phyloP scores from a whole-genome alignment of 2,888 invertebrate genomes.

The Pachliopta kotzebuea region DNA sequence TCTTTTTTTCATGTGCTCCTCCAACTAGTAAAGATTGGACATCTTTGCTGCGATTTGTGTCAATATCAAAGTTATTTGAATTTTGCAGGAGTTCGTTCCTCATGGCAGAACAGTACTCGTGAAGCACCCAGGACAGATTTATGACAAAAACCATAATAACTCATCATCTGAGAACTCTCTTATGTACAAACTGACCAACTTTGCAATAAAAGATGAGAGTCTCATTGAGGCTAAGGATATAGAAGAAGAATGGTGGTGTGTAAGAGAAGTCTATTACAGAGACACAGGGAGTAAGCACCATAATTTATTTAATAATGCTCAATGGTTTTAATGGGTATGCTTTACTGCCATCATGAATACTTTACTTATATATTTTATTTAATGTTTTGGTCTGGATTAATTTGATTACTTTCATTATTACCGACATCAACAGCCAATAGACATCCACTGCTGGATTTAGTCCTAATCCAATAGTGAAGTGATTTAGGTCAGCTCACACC shows the following conservation, averaged over 20 bases:
- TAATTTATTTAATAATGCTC: not conserved
- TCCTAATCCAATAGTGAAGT: too few relatives aligned
- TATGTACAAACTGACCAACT: constrained; percentile 87
- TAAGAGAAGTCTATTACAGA: constrained; percentile 65
- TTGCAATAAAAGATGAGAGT: constrained; percentile 86
- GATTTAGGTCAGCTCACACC: too few relatives aligned
- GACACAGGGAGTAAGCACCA: constrained; percentile 47
- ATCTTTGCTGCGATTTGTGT: too few relatives aligned
- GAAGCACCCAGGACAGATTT: constrained; percentile 87
- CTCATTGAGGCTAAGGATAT: constrained; percentile 80
- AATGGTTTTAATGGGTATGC: too few relatives aligned
- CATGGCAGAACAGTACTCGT: constrained; percentile 90
- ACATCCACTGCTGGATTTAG: too few relatives aligned
- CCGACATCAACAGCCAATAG: too few relatives aligned
- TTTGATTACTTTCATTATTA: too few relatives aligned
- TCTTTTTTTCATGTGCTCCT: too few relatives aligned
- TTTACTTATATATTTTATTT: too few relatives aligned
- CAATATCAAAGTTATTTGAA: not conserved
- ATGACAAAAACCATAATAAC: constrained; percentile 69
- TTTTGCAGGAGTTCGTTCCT: constrained; percentile 89
- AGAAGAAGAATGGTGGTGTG: constrained; percentile 78
- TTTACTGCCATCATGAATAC: too few relatives aligned
- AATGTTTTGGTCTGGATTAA: too few relatives aligned
- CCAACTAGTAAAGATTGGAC: too few relatives aligned
- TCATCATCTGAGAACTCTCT: constrained; percentile 83